These are phyloP conservation scores for Calycopis cecrops DNA, from an alignment of 1,140 invertebrate species.

Conservation along the genomic window DNA sequence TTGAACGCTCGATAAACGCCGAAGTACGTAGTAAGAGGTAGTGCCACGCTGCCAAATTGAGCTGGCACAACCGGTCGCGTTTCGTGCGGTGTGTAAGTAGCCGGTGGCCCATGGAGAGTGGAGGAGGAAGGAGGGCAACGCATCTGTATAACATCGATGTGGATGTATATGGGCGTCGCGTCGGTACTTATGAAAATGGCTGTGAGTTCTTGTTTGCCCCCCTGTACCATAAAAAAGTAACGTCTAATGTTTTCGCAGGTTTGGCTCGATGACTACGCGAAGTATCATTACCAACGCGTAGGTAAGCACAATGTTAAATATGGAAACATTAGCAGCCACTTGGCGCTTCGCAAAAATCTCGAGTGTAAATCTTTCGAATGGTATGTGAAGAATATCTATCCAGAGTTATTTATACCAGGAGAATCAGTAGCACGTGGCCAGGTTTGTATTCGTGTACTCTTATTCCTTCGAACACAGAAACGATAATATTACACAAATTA, in stretches of 20 bases:
- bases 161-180: no score
- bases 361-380: slow-evolving; percentile 97
- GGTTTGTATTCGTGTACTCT: slow-evolving; percentile 78
- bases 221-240: no score
- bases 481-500: neutral
- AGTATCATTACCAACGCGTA: slow-evolving; percentile 98
- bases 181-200: no score
- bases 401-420: slow-evolving; percentile 97
- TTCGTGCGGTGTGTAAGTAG: no score
- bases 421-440: slow-evolving; percentile 96
- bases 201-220: no score
- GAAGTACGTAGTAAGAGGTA: no score
- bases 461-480: neutral
- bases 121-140: no score
- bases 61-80: no score
- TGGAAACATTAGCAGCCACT: slow-evolving; percentile 92
- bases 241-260: slow-evolving; percentile 74
- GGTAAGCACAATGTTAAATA: slow-evolving; percentile 97
- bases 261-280: slow-evolving; percentile 98
- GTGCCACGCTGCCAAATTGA: no score
- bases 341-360: slow-evolving; percentile 84
- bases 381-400: slow-evolving; percentile 98
- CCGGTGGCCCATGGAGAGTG: no score
- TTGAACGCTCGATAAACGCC: neutral
- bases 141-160: no score